Evolutionary conservation across 2,113 vertebrate genomes (phyloP), one percentile per base, ranked within the genome.

Genomic region (Scomber colias): DNA sequence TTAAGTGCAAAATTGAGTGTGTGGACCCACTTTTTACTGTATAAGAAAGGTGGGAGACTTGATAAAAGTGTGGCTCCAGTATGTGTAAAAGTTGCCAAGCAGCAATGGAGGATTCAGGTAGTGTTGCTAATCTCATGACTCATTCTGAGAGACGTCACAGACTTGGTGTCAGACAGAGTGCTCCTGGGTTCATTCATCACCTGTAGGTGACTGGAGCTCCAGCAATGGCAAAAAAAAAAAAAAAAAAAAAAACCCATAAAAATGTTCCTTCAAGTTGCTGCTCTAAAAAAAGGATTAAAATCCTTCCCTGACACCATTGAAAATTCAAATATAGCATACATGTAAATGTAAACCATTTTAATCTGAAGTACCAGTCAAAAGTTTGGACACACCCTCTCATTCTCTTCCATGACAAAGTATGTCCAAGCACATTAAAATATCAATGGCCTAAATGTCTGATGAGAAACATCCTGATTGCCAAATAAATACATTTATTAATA

Each of bases 61-160:
- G 11, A 71, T 31, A 57, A 54, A 76, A 64, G 51, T 60, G 61
- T 54, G 70, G 65, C 65, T 64, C 17, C 21, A 69, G 55, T 30
- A n/a, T 76, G 70, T 44, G 72, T 57, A 62, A 62, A 78, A 67
- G 71, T 64, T 51, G 67, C 57, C 65, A 35, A 83, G 68, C 74
- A 67, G 30, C 67, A 27, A 57, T 83, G 65, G 60, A 45, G 73
- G 48, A 66, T 82, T 70, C 73, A 81, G 77, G 79, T 73, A 49
- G 56, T 68, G 60, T 16, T 62, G 74, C 64, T 83, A 64, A 89
- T 87, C 80, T 50, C 44, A 71, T 81, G 77, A 87, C 71, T 87
- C 67, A 81, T 83, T 80, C 45, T 65, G 0, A 71, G 35, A 79
- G 71, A 72, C 17, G 31, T 82, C 85, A 85, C 69, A 64, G 72